Evolutionary conservation across 2,113 vertebrate genomes (phyloP), one percentile per base, ranked within the genome.

Genomic region (Peromyscus leucopus): DNA sequence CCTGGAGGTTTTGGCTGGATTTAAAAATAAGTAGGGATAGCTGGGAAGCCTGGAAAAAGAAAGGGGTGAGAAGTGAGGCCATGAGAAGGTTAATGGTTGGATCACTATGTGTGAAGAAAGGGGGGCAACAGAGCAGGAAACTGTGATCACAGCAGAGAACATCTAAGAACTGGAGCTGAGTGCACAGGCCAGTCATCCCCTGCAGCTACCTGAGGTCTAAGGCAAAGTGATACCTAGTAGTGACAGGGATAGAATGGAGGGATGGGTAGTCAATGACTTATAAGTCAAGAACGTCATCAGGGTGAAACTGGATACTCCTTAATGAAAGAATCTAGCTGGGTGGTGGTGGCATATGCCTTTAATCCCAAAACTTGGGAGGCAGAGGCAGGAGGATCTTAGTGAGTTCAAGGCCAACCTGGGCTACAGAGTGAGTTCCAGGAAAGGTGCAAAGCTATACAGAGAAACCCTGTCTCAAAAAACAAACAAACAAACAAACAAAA

Each of bases 201-300:
- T 9, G 57, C 75, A 91, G 65, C 55, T 36, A 67, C 39, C 12
- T 22, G 5, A 90, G 57, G 71, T 21, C 2, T 10, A 61, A 95
- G 59, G 61, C 71, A 90, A 94, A 72, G 69, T 51, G 94, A 76
- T 33, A 88, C 42, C 57, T 31, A 19, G 8, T 57, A 74, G 90
- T 72, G 75, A 90, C 31, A 83, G n/a, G 75, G 61, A 17, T 9
- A 76, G 89, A 90, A 80, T 33, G 82, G 5, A 94, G 59, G n/a
- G 7, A 21, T 69, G 74, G 39, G 31, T 36, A 22, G 63, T 69
- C 42, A 86, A 19, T 36, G 72, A 86, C 42, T 16, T 78, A 28
- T 55, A 65, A 97, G 79, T n/a, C 36, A 79, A 86, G 61, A 93
- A 75, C 16, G 19, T 71, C 76, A 93, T 59, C 59, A 93, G n/a